These are phyloP conservation scores for Eciton burchellii DNA, from an alignment of 1,140 invertebrate genomes.

Conservation along the genomic window DNA sequence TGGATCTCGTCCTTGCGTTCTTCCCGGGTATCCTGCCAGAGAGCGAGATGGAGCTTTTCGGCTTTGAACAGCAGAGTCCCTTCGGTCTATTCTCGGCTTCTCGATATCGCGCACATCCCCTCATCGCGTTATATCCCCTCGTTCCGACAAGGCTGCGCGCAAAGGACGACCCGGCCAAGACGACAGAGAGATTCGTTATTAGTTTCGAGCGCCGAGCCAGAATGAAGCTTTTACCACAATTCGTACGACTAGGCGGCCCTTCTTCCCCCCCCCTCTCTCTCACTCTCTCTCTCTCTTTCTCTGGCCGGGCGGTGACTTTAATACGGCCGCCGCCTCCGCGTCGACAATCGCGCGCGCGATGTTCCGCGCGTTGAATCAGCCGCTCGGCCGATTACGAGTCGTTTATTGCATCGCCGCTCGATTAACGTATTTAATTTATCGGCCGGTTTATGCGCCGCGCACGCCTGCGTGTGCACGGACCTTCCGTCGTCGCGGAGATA, in stretches of 20 bases:
- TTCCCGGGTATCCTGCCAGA: too few relatives aligned
- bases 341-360: neutral
- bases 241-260: conserved; percentile 25
- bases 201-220: neutral
- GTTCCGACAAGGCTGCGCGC: neutral
- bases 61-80: neutral
- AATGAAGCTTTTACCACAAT: conserved; percentile 62
- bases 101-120: neutral
- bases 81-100: neutral
- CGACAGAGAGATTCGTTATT: conserved; percentile 15
- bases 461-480: conserved; percentile 44
- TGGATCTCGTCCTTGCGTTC: neutral
- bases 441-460: conserved; percentile 52
- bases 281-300: too few relatives aligned
- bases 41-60: neutral
- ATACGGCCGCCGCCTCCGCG: conserved; percentile 5
- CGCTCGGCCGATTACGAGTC: conserved; percentile 66
- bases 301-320: conserved; percentile 61
- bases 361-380: conserved; percentile 50
- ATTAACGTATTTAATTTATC: conserved; percentile 74
- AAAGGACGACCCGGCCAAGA: conserved; percentile 20
- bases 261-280: too few relatives aligned
- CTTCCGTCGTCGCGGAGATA: conserved; percentile 67
- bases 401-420: conserved; percentile 66
- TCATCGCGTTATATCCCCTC: neutral